Conservation (phyloP, 2,113 vertebrate genomes). For the Apaloderma vittatum region DNA sequence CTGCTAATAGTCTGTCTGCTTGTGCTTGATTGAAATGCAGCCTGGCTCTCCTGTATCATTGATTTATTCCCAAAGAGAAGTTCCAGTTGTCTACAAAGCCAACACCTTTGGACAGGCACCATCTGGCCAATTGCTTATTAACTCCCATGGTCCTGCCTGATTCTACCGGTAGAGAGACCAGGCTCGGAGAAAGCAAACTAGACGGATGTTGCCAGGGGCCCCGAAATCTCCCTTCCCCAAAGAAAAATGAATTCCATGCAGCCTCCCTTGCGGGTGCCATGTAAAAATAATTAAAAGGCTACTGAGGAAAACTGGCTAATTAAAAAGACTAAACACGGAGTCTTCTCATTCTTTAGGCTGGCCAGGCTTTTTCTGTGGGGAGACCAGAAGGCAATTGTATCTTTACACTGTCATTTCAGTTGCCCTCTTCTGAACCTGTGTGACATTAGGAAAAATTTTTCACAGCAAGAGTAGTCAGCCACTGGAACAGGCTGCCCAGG, state of each 20-base stretch:
- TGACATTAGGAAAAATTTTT: too few species aligned
- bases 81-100: conserved; percentile 74
- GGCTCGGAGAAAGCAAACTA: neutral
- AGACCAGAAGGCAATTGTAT: neutral
- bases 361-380: neutral
- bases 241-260: conserved; percentile 33
- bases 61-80: conserved; percentile 73
- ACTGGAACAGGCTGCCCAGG: too few species aligned
- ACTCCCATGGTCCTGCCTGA: conserved; percentile 37
- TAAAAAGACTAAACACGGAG: conserved; percentile 1
- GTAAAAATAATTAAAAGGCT: conserved; percentile 51
- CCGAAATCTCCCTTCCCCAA: neutral
- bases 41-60: conserved; percentile 22
- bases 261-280: neutral
- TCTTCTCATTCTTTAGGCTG: neutral
- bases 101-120: conserved; percentile 78
- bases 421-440: neutral
- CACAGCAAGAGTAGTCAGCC: too few species aligned
- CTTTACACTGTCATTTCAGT: neutral
- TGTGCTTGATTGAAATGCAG: conserved; percentile 75
- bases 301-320: conserved; percentile 33
- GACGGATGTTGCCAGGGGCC: conserved; percentile 13
- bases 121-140: conserved; percentile 75
- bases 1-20: conserved; percentile 44
- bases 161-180: neutral